These are phyloP conservation scores for Andrena haemorrhoa DNA, from an alignment of 2,888 invertebrate species.

Conservation along the genomic window DNA sequence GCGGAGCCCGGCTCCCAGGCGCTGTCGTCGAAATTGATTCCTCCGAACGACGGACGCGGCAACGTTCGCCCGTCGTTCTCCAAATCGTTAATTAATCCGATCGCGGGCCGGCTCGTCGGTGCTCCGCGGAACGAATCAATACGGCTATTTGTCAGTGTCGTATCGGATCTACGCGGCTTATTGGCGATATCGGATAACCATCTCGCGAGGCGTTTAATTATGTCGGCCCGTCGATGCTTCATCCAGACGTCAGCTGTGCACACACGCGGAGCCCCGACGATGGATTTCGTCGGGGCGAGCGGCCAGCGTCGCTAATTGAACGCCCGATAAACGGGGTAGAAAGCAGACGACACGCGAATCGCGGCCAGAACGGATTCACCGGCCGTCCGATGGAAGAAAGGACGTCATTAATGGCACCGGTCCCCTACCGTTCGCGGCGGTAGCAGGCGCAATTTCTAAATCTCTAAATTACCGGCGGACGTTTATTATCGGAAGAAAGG, in stretches of 20 bases:
- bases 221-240: slow-evolving; percentile 46
- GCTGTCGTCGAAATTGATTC: slow-evolving; percentile 56
- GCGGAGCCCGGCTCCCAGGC: slow-evolving; percentile 13
- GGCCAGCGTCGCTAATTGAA: slow-evolving; percentile 19
- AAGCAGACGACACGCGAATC: slow-evolving; percentile 37
- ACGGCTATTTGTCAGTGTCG: slow-evolving; percentile 63
- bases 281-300: background rate
- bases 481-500: slow-evolving; percentile 74
- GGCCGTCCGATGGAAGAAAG: slow-evolving; percentile 5
- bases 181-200: slow-evolving; percentile 56
- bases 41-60: slow-evolving; percentile 28
- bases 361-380: slow-evolving; percentile 24
- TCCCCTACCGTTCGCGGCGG: slow-evolving; percentile 23
- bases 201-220: slow-evolving; percentile 54
- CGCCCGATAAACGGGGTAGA: slow-evolving; percentile 13
- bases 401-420: slow-evolving; percentile 29
- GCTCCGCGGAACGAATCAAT: slow-evolving; percentile 47
- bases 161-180: slow-evolving; percentile 54
- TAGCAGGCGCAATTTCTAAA: slow-evolving; percentile 69
- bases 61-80: slow-evolving; percentile 33
- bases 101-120: background rate
- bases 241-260: slow-evolving; percentile 37
- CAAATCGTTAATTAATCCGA: slow-evolving; percentile 62
- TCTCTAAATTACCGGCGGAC: slow-evolving; percentile 72
- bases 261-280: background rate